A percentile compares a stretch with the other conserved stretches of the same genome.
These are phyloP conservation scores for Megaptera novaeangliae DNA, from an alignment of 2,113 vertebrate species.

Conservation along the genomic window DNA sequence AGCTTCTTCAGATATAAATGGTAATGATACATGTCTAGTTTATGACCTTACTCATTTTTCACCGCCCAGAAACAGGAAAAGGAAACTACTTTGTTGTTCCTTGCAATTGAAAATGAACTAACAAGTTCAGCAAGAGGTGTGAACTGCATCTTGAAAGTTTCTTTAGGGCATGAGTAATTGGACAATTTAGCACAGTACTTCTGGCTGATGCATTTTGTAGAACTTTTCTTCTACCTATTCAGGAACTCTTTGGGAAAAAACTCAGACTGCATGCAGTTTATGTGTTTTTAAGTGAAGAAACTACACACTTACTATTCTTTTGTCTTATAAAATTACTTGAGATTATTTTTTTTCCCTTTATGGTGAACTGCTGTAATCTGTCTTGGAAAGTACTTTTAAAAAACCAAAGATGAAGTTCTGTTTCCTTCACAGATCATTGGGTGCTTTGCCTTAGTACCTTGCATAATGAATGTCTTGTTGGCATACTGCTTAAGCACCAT, in stretches of 20 bases:
- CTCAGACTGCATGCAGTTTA: slow-evolving; percentile 68
- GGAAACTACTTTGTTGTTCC: neutral
- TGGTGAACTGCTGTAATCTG: slow-evolving; percentile 63
- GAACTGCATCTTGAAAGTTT: slow-evolving; percentile 41
- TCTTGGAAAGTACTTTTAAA: slow-evolving; percentile 76
- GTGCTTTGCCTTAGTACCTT: slow-evolving; percentile 70
- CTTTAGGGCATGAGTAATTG: slow-evolving; percentile 48
- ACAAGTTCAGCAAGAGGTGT: slow-evolving; percentile 29
- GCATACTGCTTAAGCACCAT: slow-evolving; percentile 59
- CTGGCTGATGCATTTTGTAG: neutral
- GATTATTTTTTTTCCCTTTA: slow-evolving; percentile 50
- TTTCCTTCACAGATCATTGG: slow-evolving; percentile 66
- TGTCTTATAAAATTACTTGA: slow-evolving; percentile 72
- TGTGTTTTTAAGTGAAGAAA: slow-evolving; percentile 69
- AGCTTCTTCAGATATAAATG: slow-evolving; percentile 1
- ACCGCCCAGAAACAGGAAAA: neutral
- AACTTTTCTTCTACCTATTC: slow-evolving; percentile 45
- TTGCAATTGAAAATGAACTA: slow-evolving; percentile 27
- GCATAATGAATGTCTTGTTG: slow-evolving; percentile 76
- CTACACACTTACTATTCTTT: slow-evolving; percentile 58
- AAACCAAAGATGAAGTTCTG: slow-evolving; percentile 68
- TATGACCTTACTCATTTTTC: slow-evolving; percentile 38
- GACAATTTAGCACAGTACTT: slow-evolving; percentile 35
- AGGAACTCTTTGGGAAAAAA: slow-evolving; percentile 23
- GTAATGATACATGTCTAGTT: slow-evolving; percentile 7